phyloP scores from a whole-genome alignment of 35 echinoderm and acorn worm genomes.

The Apostichopus californicus region DNA sequence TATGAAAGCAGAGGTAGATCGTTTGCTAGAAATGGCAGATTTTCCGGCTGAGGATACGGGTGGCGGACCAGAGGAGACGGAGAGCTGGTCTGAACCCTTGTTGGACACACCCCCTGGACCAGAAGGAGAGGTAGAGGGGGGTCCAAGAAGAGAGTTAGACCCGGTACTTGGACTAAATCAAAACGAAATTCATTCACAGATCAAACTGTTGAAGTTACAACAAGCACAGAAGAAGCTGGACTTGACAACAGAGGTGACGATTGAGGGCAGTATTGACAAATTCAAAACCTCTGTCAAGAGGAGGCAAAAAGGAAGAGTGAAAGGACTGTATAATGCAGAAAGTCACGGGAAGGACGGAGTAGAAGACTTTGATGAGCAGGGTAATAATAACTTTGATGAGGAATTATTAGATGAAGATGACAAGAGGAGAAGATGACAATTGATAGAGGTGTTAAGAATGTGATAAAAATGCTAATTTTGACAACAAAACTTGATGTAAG shows the following conservation, averaged over 20 bases:
- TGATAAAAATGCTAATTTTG: neutral
- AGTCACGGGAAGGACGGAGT: neutral
- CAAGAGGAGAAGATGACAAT: neutral
- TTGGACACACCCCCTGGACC: neutral
- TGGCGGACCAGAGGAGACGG: neutral
- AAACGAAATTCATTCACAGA: neutral
- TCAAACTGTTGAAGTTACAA: neutral
- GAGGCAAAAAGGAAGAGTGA: slow-evolving; percentile 31
- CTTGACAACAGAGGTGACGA: neutral
- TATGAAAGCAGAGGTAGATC: slow-evolving; percentile 69
- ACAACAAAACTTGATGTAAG: neutral
- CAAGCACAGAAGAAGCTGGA: neutral
- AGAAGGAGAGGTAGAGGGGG: neutral
- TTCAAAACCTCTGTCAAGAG: slow-evolving; percentile 27
- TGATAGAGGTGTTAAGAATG: neutral
- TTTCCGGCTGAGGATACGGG: neutral
- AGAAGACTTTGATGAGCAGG: no score
- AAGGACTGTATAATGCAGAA: slow-evolving; percentile 16
- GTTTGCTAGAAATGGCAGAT: slow-evolving; percentile 72
- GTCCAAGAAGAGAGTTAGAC: neutral
- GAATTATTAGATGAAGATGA: neutral
- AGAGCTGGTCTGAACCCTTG: neutral
- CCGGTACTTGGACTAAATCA: slow-evolving; percentile 30
- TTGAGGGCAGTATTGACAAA: slow-evolving; percentile 50
- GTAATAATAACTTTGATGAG: neutral